Evolutionary conservation across 1,140 invertebrate species (phyloP).

Genomic region (Ceratina australensis): DNA sequence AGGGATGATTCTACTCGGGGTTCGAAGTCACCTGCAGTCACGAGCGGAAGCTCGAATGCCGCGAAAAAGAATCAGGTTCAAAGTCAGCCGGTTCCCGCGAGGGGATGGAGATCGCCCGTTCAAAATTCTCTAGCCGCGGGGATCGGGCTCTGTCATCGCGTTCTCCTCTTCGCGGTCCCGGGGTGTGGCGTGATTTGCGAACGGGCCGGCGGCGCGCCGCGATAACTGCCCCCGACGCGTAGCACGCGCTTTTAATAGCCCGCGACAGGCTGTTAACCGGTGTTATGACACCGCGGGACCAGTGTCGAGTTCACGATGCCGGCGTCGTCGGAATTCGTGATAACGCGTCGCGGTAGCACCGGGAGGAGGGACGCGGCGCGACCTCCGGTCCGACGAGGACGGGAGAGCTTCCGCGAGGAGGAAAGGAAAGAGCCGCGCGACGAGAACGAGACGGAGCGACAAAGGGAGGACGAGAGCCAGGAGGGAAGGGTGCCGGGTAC

Average conservation of each 20-base stretch:
- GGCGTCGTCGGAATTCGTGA: constrained; percentile 56
- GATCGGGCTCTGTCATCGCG: not conserved
- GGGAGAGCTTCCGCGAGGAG: not conserved
- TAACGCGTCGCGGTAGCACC: constrained; percentile 54
- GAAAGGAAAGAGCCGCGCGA: constrained; percentile 9
- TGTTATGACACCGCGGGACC: constrained; percentile 42
- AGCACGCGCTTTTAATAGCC: constrained; percentile 32
- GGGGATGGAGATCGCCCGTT: not conserved
- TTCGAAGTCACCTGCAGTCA: too few species aligned
- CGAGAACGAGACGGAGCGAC: not conserved
- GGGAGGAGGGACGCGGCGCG: constrained; percentile 13
- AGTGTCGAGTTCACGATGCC: constrained; percentile 37
- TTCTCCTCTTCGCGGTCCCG: not conserved
- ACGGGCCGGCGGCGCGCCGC: not conserved
- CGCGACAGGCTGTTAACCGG: constrained; percentile 40
- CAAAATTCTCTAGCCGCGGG: not conserved
- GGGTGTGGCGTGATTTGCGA: constrained; percentile 28
- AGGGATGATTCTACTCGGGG: too few species aligned
- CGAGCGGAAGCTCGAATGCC: too few species aligned
- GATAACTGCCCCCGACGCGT: constrained; percentile 16
- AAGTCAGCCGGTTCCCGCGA: too few species aligned
- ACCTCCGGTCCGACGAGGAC: not conserved
- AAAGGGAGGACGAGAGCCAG: too few species aligned
- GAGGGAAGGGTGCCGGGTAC: constrained; percentile 2
- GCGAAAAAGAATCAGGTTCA: too few species aligned